Evolutionary conservation across 2,113 vertebrate species (phyloP).

Genomic region (Trochalopteron elliotii): DNA sequence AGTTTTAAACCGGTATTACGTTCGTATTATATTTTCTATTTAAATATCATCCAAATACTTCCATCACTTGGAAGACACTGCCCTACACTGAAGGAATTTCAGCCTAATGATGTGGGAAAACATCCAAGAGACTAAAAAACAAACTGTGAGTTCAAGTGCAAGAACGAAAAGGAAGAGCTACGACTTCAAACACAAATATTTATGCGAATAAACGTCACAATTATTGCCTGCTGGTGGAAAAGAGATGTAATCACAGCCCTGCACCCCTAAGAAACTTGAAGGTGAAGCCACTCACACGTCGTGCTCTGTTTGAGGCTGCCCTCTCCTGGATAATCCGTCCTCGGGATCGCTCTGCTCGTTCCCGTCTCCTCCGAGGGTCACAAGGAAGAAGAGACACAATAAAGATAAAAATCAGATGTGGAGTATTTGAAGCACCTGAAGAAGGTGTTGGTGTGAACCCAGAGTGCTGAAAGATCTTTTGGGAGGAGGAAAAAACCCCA

Average conservation of each 20-base stretch:
- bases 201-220: neutral
- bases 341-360: neutral
- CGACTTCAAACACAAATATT: neutral
- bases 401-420: neutral
- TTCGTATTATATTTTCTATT: neutral
- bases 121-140: neutral
- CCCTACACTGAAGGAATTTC: neutral
- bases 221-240: neutral
- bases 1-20: neutral
- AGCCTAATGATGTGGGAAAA: neutral
- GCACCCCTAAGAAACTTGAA: rapidly evolving
- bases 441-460: neutral
- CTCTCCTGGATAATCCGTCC: conserved; percentile 33
- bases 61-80: neutral
- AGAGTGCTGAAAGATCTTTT: neutral
- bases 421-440: neutral
- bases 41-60: neutral
- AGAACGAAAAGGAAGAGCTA: neutral
- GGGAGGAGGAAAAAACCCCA: neutral
- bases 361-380: neutral
- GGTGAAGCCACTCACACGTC: conserved; percentile 23
- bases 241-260: neutral
- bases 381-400: neutral
- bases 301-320: conserved; percentile 50
- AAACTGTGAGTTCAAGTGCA: neutral